Evolutionary conservation across 2,797 vertebrate species (phyloP).

Genomic region (Spondyliosoma cantharus): DNA sequence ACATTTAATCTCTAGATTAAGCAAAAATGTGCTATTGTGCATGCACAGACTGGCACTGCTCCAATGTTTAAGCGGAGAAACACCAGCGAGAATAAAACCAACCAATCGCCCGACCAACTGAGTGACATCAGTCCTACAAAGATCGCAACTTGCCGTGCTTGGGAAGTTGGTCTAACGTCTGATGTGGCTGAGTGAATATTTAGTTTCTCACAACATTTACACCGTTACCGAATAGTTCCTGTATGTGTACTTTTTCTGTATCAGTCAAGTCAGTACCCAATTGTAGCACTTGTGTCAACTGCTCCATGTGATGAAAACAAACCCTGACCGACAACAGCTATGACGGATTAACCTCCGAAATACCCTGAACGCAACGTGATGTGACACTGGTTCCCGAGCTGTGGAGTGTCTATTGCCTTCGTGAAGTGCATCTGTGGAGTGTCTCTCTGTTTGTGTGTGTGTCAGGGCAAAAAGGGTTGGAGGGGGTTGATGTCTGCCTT

Average conservation of each 20-base stretch:
- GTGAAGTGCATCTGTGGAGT: slow-evolving; percentile 60
- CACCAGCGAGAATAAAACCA: too few relatives aligned
- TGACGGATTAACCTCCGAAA: slow-evolving; percentile 34
- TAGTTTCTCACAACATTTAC: slow-evolving; percentile 2
- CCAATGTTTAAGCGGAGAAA: too few relatives aligned
- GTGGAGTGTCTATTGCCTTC: slow-evolving; percentile 42
- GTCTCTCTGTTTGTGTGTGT: slow-evolving; percentile 62
- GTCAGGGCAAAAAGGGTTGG: slow-evolving; percentile 47
- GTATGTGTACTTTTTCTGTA: too few relatives aligned
- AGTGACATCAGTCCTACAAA: too few relatives aligned
- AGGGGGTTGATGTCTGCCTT: slow-evolving; percentile 55
- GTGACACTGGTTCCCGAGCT: slow-evolving; percentile 46
- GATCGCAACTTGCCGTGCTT: slow-evolving; percentile 3
- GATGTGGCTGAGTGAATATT: slow-evolving; percentile 9
- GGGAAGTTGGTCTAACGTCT: not conserved
- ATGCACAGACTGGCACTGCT: too few relatives aligned
- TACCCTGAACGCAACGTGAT: slow-evolving; percentile 22
- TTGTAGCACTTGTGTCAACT: slow-evolving; percentile 21
- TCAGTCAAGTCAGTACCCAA: not conserved
- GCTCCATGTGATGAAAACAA: slow-evolving; percentile 11
- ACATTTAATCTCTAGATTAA: too few relatives aligned
- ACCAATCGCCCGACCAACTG: too few relatives aligned
- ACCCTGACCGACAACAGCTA: not conserved
- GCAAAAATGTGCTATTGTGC: too few relatives aligned
- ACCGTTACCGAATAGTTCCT: not conserved